Conservation (phyloP, 2,113 vertebrate species). For the Pterophyllum scalare region DNA sequence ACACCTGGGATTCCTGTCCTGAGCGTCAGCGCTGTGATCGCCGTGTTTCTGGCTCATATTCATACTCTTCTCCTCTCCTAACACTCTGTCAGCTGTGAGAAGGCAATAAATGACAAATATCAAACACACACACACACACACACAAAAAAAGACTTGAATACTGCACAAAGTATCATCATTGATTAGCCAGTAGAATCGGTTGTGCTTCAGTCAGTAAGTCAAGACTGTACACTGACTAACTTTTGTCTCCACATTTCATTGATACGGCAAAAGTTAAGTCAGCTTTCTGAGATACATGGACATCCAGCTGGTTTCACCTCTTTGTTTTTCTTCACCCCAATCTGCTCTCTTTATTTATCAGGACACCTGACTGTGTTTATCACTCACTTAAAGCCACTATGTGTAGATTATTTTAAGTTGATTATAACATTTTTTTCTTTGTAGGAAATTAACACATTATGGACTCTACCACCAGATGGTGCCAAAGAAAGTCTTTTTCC, state of each 20-base stretch:
- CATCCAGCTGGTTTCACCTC: background rate
- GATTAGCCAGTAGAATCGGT: constrained; percentile 49
- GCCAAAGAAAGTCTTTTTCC: background rate
- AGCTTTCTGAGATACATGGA: background rate
- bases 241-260: background rate
- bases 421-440: background rate
- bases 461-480: constrained; percentile 17
- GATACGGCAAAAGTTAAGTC: background rate
- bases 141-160: constrained; percentile 69
- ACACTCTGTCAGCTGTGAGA: constrained; percentile 24
- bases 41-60: constrained; percentile 56
- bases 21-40: constrained; percentile 54
- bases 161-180: constrained; percentile 31
- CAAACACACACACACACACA: constrained; percentile 5
- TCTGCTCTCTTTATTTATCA: background rate
- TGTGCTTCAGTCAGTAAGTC: constrained; percentile 15
- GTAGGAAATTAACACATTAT: background rate
- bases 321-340: background rate
- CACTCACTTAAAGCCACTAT: background rate
- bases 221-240: constrained; percentile 1
- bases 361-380: background rate
- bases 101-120: background rate
- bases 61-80: constrained; percentile 67
- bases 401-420: background rate
- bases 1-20: constrained; percentile 60